Evolutionary conservation across 2,888 invertebrate genomes (phyloP).

Genomic region (Rhabditoides inermis): DNA sequence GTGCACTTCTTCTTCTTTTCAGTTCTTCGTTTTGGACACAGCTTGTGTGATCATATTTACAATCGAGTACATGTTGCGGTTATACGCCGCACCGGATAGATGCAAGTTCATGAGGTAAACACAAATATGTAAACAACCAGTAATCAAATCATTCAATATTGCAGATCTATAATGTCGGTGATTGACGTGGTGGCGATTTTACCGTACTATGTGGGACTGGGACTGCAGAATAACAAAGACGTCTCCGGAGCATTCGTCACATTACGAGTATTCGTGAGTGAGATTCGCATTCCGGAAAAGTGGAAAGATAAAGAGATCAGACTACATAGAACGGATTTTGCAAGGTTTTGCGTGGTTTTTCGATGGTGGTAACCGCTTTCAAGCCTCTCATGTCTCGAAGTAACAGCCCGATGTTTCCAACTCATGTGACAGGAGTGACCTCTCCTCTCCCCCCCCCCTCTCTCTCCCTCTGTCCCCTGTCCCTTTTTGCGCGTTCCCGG

Average conservation of each 20-base stretch:
- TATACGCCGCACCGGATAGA: constrained; percentile 89
- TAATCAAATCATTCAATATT: neutral
- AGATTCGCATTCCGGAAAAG: too few species aligned
- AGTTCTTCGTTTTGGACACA: constrained; percentile 86
- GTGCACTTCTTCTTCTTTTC: too few species aligned
- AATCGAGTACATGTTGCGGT: constrained; percentile 80
- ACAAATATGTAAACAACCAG: neutral
- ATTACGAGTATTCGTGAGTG: constrained; percentile 74
- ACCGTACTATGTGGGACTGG: constrained; percentile 95
- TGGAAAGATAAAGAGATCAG: too few species aligned
- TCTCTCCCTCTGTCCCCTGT: too few species aligned
- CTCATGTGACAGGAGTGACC: too few species aligned
- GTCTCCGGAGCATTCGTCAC: constrained; percentile 97
- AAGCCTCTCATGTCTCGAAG: too few species aligned
- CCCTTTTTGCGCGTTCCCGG: too few species aligned
- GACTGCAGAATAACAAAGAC: constrained; percentile 61
- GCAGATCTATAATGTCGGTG: constrained; percentile 89
- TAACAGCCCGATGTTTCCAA: too few species aligned
- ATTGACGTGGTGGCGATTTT: constrained; percentile 98
- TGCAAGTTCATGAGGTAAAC: constrained; percentile 43
- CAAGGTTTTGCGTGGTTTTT: too few species aligned
- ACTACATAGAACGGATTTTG: too few species aligned
- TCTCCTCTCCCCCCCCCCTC: too few species aligned
- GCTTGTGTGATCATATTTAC: constrained; percentile 99
- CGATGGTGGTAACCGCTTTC: too few species aligned